Percentiles rank a stretch among this genome's conserved stretches.
phyloP scores from a whole-genome alignment of 1,140 invertebrate genomes.

The Bombyx mandarina region DNA sequence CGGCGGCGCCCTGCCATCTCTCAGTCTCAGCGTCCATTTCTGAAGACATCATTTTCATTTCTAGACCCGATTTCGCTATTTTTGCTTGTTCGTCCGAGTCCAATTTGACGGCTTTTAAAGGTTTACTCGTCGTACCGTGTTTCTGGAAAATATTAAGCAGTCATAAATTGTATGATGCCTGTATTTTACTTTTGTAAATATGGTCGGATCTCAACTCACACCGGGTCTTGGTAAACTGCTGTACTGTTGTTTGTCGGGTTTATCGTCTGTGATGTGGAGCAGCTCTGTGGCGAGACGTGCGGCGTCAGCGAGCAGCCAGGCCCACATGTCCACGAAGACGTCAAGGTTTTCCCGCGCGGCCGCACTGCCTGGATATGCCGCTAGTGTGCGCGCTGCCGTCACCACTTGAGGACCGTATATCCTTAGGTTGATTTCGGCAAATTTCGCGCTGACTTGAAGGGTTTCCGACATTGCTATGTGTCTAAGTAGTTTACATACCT shows the following conservation, averaged over 20 bases:
- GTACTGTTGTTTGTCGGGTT: conserved; percentile 91
- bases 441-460: conserved; percentile 95
- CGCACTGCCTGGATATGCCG: conserved; percentile 92
- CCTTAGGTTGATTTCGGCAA: conserved; percentile 93
- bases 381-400: conserved; percentile 92
- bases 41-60: conserved; percentile 97
- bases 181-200: not conserved
- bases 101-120: conserved; percentile 90
- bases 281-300: conserved; percentile 90
- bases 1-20: conserved; percentile 87
- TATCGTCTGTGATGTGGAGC: conserved; percentile 82
- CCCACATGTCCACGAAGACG: conserved; percentile 98
- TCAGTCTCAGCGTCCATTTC: conserved; percentile 98
- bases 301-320: conserved; percentile 91
- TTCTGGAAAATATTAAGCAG: conserved; percentile 75
- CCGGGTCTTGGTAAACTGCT: conserved; percentile 95
- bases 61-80: conserved; percentile 95
- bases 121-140: conserved; percentile 95
- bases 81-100: conserved; percentile 97
- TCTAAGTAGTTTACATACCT: conserved; percentile 96
- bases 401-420: conserved; percentile 96
- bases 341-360: conserved; percentile 98
- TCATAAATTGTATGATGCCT: not conserved
- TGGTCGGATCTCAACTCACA: conserved; percentile 72
- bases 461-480: conserved; percentile 95